These are phyloP conservation scores for Acanthis flammea DNA, from an alignment of 2,797 vertebrate genomes.

Conservation along the genomic window DNA sequence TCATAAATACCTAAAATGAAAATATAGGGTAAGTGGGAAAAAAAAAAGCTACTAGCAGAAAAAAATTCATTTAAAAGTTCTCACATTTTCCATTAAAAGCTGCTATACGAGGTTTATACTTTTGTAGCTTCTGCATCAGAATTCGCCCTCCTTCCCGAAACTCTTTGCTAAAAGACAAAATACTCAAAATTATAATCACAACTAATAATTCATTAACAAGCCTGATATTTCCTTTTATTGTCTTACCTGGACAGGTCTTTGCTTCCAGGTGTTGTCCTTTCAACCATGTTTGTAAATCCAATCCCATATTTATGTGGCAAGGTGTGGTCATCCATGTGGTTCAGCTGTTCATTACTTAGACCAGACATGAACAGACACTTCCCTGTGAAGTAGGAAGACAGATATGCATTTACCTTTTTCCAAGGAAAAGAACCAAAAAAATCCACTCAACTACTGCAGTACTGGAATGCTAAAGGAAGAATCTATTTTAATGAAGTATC, in stretches of 20 bases:
- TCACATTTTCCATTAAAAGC: slow-evolving; percentile 95
- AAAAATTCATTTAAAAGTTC: neutral
- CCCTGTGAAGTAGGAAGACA: slow-evolving; percentile 72
- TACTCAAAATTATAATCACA: slow-evolving; percentile 35
- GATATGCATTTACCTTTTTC: neutral
- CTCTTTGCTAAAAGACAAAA: slow-evolving; percentile 86
- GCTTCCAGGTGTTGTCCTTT: slow-evolving; percentile 94
- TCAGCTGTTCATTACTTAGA: slow-evolving; percentile 91
- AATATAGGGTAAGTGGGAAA: neutral
- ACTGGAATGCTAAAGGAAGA: neutral
- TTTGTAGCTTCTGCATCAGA: slow-evolving; percentile 94
- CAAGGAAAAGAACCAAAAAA: neutral
- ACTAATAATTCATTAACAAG: neutral
- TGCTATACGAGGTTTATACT: slow-evolving; percentile 94
- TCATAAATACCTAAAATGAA: slow-evolving; percentile 92
- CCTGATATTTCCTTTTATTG: neutral
- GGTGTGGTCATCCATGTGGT: slow-evolving; percentile 87
- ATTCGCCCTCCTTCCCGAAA: slow-evolving; percentile 96
- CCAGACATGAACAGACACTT: slow-evolving; percentile 97
- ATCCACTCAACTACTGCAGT: rapidly evolving
- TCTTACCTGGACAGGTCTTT: slow-evolving; percentile 93
- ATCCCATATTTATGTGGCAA: slow-evolving; percentile 94
- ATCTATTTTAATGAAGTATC: neutral
- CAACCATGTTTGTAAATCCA: slow-evolving; percentile 98
- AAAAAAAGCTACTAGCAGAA: neutral